Evolutionary conservation across 2,888 invertebrate genomes (phyloP).

Genomic region (Aleiodes leptofemur): DNA sequence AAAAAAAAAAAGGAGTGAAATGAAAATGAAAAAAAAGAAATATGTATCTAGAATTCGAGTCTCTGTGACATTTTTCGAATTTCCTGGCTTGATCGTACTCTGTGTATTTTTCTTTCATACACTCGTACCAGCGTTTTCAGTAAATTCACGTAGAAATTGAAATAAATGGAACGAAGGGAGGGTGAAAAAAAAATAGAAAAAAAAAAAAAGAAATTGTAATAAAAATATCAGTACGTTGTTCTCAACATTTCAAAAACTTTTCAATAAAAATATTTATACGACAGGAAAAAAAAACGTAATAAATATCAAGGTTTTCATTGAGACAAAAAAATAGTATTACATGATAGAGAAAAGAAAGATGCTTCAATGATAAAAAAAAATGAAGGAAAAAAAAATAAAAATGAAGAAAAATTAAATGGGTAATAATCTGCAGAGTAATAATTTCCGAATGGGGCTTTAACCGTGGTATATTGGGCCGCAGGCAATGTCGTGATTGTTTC

Average conservation of each 20-base stretch:
- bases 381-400: neutral
- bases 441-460: conserved; percentile 20
- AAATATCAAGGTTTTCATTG: conserved; percentile 32
- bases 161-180: conserved; percentile 21
- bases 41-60: neutral
- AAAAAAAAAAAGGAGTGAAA: neutral
- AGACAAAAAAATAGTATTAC: no score
- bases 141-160: conserved; percentile 43
- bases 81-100: conserved; percentile 29
- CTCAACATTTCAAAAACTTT: neutral
- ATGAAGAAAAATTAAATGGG: conserved; percentile 15
- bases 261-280: neutral
- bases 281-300: conserved; percentile 19
- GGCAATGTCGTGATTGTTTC: conserved; percentile 43
- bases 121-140: conserved; percentile 4
- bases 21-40: conserved; percentile 11
- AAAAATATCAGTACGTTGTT: conserved; percentile 23
- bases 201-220: conserved; percentile 33
- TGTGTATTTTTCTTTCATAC: conserved; percentile 17
- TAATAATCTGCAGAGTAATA: conserved; percentile 24
- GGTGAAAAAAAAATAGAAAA: neutral
- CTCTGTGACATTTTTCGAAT: conserved; percentile 33
- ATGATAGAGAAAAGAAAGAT: neutral
- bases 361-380: neutral
- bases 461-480: neutral